Evolutionary conservation across 64 coral and sea anemone species (phyloP).

Genomic region (Anthopleura sola): DNA sequence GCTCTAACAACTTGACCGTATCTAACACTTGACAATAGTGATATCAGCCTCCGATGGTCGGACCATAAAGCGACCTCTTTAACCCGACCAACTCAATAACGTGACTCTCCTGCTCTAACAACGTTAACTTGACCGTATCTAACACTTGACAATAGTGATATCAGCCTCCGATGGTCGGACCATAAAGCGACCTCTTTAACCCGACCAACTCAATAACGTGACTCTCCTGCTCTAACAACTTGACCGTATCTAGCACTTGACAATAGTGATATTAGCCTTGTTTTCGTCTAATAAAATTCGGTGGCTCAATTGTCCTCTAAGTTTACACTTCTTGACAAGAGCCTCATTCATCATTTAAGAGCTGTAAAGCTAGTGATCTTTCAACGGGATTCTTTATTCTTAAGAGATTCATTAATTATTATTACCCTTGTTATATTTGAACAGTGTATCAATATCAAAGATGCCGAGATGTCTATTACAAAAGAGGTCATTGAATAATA

Average conservation of each 20-base stretch:
- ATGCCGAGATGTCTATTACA: neutral
- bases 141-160: neutral
- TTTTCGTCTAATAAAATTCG: neutral
- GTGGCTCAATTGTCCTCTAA: neutral
- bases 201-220: too few relatives aligned
- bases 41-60: too few relatives aligned
- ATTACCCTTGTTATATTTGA: neutral
- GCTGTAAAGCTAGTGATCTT: neutral
- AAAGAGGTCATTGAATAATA: neutral
- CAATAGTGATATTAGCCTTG: neutral
- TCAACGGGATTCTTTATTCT: neutral
- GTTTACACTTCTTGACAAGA: neutral
- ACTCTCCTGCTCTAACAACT: neutral
- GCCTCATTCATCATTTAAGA: neutral
- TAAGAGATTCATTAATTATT: neutral
- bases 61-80: too few relatives aligned
- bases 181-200: too few relatives aligned
- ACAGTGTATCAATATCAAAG: slow-evolving; percentile 1
- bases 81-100: too few relatives aligned
- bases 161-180: neutral
- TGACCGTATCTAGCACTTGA: neutral
- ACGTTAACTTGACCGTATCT: neutral
- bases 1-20: too few relatives aligned
- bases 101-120: neutral
- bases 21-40: too few relatives aligned